phyloP scores from a whole-genome alignment of 2,113 vertebrate genomes.

The Clarias macrocephalus region DNA sequence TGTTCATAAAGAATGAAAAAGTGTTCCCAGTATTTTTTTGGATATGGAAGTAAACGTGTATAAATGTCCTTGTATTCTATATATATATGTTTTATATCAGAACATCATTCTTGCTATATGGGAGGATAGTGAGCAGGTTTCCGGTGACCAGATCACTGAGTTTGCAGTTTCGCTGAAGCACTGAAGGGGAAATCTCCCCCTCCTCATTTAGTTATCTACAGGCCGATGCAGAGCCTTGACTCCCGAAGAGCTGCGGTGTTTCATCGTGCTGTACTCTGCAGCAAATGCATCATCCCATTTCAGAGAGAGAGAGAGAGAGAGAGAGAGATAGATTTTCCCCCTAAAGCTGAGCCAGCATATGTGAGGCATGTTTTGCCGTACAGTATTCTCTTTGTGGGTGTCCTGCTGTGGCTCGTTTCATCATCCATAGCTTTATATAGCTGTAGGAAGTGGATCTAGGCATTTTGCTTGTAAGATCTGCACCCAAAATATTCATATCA shows the following conservation, averaged over 20 bases:
- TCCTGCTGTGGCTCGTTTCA: neutral
- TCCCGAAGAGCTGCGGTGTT: conserved; percentile 49
- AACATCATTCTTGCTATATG: neutral
- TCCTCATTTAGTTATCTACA: conserved; percentile 45
- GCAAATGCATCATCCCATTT: conserved; percentile 51
- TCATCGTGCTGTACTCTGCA: conserved; percentile 55
- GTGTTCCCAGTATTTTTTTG: neutral
- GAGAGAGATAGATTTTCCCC: neutral
- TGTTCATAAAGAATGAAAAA: neutral
- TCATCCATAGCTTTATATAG: neutral
- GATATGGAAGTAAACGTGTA: neutral
- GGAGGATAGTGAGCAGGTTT: neutral
- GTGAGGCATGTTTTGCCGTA: conserved; percentile 2
- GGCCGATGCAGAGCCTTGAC: conserved; percentile 60
- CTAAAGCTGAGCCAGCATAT: neutral
- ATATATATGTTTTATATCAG: neutral
- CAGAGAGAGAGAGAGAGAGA: neutral
- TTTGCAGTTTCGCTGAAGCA: conserved; percentile 43
- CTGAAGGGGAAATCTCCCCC: conserved; percentile 23
- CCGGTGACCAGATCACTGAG: conserved; percentile 31
- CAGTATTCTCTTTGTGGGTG: neutral
- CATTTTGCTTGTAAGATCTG: neutral
- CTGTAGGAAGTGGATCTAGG: neutral
- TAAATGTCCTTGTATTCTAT: neutral
- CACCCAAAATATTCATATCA: conserved; percentile 7